Conservation (phyloP, 2,113 vertebrate species). For the Mirza zaza region DNA sequence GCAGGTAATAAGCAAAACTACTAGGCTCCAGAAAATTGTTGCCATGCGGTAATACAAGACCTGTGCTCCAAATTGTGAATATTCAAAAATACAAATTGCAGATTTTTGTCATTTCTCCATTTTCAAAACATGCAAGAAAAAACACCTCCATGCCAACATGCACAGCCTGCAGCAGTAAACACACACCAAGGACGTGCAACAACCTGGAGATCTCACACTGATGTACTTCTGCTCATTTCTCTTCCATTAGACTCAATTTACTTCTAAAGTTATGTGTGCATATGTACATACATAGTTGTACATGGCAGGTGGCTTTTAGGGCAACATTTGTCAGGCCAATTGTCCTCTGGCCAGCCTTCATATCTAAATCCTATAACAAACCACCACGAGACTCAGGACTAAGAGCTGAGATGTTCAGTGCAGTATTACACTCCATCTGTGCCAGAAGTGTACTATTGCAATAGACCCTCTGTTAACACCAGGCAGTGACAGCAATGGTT, state of each 20-base stretch:
- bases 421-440: background rate
- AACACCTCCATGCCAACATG: background rate
- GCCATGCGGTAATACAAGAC: background rate
- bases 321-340: background rate
- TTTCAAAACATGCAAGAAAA: background rate
- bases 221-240: rapidly evolving
- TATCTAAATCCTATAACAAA: background rate
- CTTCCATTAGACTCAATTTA: background rate
- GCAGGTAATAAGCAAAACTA: background rate
- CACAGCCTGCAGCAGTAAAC: background rate
- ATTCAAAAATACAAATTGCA: background rate
- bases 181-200: background rate
- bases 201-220: background rate
- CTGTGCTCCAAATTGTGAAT: background rate
- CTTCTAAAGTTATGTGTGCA: background rate
- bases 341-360: background rate
- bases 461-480: no score
- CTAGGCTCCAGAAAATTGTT: background rate
- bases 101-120: background rate
- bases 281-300: background rate
- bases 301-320: background rate
- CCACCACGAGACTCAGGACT: background rate
- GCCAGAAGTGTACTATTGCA: background rate
- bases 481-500: background rate
- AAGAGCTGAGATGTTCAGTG: background rate